Percentiles rank a stretch among this genome's conserved stretches.
Evolutionary conservation across 2,888 invertebrate species (phyloP).

Genomic region (Nemotelus nigrinus): DNA sequence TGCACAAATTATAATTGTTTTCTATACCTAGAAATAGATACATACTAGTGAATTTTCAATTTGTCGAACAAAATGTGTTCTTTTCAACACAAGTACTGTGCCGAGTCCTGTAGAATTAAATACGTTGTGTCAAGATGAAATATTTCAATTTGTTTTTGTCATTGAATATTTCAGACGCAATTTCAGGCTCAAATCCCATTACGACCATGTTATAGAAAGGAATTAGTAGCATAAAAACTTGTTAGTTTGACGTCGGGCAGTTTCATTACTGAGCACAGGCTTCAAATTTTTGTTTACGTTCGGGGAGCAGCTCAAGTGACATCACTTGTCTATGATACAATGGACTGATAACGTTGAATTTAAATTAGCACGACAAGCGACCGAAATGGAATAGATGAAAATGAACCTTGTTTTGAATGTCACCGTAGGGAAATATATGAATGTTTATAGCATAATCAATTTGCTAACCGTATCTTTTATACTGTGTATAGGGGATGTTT

Average conservation of each 20-base stretch:
- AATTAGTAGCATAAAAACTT: constrained; percentile 16
- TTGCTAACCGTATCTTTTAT: no score
- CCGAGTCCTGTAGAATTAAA: no score
- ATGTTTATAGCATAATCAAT: no score
- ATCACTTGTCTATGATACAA: constrained; percentile 21
- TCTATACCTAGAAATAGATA: no score
- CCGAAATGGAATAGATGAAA: no score
- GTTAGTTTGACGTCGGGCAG: constrained; percentile 5
- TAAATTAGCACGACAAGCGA: background rate
- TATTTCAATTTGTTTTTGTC: background rate
- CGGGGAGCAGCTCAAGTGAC: constrained; percentile 3
- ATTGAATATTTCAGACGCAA: constrained; percentile 6
- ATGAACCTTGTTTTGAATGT: no score
- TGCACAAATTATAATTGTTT: no score
- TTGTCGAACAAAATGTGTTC: no score
- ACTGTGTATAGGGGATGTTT: no score
- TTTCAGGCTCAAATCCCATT: background rate
- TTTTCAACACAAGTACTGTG: no score
- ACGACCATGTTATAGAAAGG: constrained; percentile 1
- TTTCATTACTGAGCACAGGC: constrained; percentile 9
- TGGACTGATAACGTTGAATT: background rate
- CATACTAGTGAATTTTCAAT: no score
- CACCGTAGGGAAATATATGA: no score
- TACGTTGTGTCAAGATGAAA: background rate
- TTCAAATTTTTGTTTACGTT: background rate